Percentiles rank a stretch among this genome's conserved stretches.
These are phyloP conservation scores for Capreolus pygargus DNA, from an alignment of 2,113 vertebrate species.

Conservation along the genomic window DNA sequence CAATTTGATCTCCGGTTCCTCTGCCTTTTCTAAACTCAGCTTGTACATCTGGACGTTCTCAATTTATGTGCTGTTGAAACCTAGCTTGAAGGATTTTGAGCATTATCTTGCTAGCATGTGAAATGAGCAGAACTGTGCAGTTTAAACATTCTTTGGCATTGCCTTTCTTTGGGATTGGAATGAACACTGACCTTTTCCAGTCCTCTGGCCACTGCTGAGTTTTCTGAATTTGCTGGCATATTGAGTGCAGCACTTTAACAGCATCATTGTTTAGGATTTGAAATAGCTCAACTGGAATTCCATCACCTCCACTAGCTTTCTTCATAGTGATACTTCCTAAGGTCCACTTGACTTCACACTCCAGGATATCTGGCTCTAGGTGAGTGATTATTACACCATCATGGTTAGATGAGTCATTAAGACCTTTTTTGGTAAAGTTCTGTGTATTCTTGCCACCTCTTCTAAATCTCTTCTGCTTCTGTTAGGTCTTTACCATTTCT, in stretches of 20 bases:
- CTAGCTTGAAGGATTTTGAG: not conserved
- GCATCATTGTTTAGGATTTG: not conserved
- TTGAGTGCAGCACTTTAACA: not conserved
- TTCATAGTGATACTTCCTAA: not conserved
- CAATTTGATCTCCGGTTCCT: not conserved
- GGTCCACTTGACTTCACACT: not conserved
- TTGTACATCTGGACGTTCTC: not conserved
- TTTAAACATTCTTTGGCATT: not conserved
- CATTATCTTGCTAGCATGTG: not conserved
- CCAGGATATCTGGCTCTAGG: not conserved
- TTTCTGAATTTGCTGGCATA: not conserved
- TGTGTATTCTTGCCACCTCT: not conserved
- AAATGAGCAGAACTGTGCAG: not conserved
- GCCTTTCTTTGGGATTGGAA: not conserved
- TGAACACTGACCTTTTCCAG: not conserved
- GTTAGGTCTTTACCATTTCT: not conserved
- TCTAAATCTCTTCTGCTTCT: not conserved
- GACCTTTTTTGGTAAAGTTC: not conserved
- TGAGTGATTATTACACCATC: not conserved
- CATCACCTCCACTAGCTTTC: not conserved
- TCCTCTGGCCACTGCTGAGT: not conserved
- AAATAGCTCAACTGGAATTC: not conserved
- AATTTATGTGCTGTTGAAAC: not conserved
- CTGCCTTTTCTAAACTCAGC: not conserved
- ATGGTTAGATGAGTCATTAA: not conserved